phyloP scores from a whole-genome alignment of 2,113 vertebrate species.

The Pelodiscus sinensis region DNA sequence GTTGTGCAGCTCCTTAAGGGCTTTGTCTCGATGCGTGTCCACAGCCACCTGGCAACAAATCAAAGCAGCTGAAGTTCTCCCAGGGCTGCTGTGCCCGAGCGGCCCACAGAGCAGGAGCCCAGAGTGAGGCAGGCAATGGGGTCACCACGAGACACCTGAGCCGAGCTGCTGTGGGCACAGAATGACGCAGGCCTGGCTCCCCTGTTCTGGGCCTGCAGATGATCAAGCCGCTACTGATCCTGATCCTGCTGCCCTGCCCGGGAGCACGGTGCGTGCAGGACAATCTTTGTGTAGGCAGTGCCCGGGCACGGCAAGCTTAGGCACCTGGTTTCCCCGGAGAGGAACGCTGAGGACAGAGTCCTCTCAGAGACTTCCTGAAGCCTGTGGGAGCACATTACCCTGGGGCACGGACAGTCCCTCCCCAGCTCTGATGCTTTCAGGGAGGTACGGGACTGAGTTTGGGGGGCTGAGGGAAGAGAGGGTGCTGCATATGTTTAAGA shows the following conservation, averaged over 20 bases:
- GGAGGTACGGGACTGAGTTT: not conserved
- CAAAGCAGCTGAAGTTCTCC: constrained; percentile 20
- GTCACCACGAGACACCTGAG: not conserved
- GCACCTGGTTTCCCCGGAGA: not conserved
- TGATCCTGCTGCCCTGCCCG: not conserved
- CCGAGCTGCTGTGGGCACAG: not conserved
- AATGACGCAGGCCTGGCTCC: not conserved
- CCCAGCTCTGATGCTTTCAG: not conserved
- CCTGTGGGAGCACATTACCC: not conserved
- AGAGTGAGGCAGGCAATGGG: not conserved
- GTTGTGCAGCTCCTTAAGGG: not conserved
- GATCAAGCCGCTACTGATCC: constrained; percentile 9
- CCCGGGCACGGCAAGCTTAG: not conserved
- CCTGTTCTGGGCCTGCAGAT: constrained; percentile 12
- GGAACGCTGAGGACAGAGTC: not conserved
- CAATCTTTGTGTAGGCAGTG: not conserved
- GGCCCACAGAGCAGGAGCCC: not conserved
- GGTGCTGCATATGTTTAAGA: not conserved
- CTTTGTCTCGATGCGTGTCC: constrained; percentile 10
- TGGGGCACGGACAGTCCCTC: not conserved
- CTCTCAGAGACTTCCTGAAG: not conserved
- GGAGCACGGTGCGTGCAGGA: not conserved
- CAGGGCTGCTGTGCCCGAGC: not conserved
- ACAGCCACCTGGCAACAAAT: constrained; percentile 12
- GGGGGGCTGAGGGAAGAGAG: not conserved